These are phyloP conservation scores for Gallinago undulata DNA, from an alignment of 2,113 vertebrate species.

Conservation along the genomic window DNA sequence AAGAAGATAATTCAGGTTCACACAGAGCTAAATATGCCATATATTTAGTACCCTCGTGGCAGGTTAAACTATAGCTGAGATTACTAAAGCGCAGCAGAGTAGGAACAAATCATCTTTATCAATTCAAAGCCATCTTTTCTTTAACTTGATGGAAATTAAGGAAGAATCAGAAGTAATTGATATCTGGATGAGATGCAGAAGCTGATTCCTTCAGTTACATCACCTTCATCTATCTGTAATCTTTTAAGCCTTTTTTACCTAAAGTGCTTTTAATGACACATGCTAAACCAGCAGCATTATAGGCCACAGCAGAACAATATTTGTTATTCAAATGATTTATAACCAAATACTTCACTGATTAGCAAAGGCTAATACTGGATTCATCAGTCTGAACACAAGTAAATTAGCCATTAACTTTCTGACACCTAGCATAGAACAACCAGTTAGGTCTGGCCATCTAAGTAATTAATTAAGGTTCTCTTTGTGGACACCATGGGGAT, in stretches of 20 bases:
- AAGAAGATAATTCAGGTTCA: slow-evolving; percentile 42
- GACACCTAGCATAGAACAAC: slow-evolving; percentile 44
- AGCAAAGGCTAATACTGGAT: slow-evolving; percentile 26
- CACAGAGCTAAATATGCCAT: slow-evolving; percentile 14
- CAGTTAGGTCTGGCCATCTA: slow-evolving; percentile 29
- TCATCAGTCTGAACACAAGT: not conserved
- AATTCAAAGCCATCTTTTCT: slow-evolving; percentile 40
- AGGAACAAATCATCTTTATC: slow-evolving; percentile 47
- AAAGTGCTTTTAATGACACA: not conserved
- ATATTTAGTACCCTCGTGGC: not conserved
- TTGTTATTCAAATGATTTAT: slow-evolving; percentile 47
- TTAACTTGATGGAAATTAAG: slow-evolving; percentile 49
- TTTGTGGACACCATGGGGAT: slow-evolving; percentile 15
- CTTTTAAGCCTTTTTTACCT: slow-evolving; percentile 8
- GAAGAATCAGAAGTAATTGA: slow-evolving; percentile 32
- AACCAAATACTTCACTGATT: slow-evolving; percentile 42
- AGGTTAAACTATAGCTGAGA: slow-evolving; percentile 22
- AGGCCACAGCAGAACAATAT: not conserved
- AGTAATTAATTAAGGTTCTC: slow-evolving; percentile 47
- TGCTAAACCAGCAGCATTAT: not conserved
- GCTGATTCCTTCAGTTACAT: slow-evolving; percentile 8
- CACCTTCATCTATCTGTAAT: slow-evolving; percentile 1
- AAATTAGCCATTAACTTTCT: slow-evolving; percentile 56
- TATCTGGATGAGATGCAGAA: slow-evolving; percentile 12
- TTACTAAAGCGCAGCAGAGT: not conserved